Evolutionary conservation across 1,140 invertebrate species (phyloP).

Genomic region (Drosophila punjabiensis): DNA sequence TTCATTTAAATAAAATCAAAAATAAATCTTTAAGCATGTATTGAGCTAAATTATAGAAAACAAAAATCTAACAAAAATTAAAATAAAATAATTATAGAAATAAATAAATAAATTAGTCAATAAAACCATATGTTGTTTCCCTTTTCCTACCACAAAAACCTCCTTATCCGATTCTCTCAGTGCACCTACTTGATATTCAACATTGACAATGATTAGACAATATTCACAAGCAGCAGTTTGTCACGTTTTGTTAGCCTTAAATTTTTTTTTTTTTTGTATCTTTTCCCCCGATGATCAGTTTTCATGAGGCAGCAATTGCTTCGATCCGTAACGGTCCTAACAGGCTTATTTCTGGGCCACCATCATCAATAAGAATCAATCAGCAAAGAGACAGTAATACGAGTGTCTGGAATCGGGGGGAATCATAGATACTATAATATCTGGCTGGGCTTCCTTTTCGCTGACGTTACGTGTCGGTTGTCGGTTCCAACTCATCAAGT

Average conservation of each 20-base stretch:
- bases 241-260: conserved; percentile 58
- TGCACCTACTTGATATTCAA: conserved; percentile 56
- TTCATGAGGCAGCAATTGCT: conserved; percentile 59
- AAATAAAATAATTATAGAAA: background rate
- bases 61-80: background rate
- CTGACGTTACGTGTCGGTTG: conserved; percentile 28
- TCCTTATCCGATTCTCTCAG: background rate
- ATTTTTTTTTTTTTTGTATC: background rate
- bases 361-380: conserved; percentile 56
- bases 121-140: background rate
- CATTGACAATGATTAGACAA: conserved; percentile 65
- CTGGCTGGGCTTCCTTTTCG: conserved; percentile 1
- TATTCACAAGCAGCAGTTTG: conserved; percentile 53
- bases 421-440: no score
- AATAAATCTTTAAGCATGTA: background rate
- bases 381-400: conserved; percentile 22
- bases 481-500: conserved; percentile 73
- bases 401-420: no score
- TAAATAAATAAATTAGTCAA: background rate
- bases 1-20: background rate
- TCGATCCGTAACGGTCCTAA: conserved; percentile 50
- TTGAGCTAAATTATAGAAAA: background rate
- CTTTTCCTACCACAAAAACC: background rate
- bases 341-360: conserved; percentile 40
- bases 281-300: conserved; percentile 48